A percentile compares a stretch with the other conserved stretches of the same genome.
Evolutionary conservation across 2,888 invertebrate species (phyloP).

Genomic region (Harpagoxenus sublaevis): DNA sequence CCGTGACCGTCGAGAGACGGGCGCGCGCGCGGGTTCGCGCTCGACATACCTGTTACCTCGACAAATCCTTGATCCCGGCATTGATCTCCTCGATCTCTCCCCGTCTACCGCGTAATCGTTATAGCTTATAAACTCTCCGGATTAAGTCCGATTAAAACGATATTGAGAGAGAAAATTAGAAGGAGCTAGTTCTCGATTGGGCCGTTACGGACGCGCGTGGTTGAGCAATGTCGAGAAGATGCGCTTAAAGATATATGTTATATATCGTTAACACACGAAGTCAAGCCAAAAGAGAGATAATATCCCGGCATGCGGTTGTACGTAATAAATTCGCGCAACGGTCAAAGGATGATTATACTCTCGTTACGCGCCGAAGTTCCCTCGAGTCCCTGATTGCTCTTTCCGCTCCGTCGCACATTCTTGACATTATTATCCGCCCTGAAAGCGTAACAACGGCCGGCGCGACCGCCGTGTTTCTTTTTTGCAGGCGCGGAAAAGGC

Average conservation of each 20-base stretch:
- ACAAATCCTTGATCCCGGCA: conserved; percentile 69
- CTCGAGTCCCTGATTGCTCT: neutral
- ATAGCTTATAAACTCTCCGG: neutral
- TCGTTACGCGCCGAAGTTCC: conserved; percentile 16
- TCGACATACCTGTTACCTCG: conserved; percentile 72
- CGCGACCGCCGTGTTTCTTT: neutral
- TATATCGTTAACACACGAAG: conserved; percentile 6
- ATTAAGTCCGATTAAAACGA: conserved; percentile 20
- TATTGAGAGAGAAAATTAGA: conserved; percentile 41
- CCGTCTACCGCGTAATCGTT: conserved; percentile 21
- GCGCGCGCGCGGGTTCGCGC: neutral
- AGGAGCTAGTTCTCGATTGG: conserved; percentile 1
- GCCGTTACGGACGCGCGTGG: neutral
- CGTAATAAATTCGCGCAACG: conserved; percentile 24
- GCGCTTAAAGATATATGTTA: neutral
- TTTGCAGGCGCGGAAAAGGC: neutral
- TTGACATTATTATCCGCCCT: conserved; percentile 17
- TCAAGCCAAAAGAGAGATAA: conserved; percentile 16
- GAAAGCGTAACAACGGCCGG: neutral
- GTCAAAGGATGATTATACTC: conserved; percentile 24
- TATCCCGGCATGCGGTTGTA: neutral
- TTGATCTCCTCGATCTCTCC: conserved; percentile 47
- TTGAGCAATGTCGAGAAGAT: neutral
- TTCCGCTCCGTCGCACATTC: conserved; percentile 17
- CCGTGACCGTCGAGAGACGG: conserved; percentile 74